Conservation (phyloP, 2,888 invertebrate genomes). For the Scaeva pyrastri region DNA sequence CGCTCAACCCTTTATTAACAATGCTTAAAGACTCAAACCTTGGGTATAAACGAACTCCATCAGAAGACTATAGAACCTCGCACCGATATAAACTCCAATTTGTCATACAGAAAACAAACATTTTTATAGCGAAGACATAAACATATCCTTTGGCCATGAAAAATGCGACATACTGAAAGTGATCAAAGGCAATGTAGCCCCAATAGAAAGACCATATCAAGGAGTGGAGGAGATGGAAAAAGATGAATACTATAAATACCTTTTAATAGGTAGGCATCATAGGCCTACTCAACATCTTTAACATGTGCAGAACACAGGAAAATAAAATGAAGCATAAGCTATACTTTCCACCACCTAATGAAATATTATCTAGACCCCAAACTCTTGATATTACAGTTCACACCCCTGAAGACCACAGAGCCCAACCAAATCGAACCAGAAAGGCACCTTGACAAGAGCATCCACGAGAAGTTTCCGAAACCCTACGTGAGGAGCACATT, state of each 20-base stretch:
- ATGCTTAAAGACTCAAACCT: background rate
- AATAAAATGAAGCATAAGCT: background rate
- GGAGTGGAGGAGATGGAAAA: background rate
- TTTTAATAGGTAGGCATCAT: background rate
- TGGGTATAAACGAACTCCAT: background rate
- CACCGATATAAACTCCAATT: background rate
- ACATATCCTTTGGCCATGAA: background rate
- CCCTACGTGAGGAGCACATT: background rate
- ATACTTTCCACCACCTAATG: background rate
- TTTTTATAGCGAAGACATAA: background rate
- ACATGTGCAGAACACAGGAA: background rate
- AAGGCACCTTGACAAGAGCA: background rate
- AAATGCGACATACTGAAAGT: background rate
- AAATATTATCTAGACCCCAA: background rate
- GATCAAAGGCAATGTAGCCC: background rate
- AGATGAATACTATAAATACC: background rate
- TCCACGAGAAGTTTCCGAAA: background rate
- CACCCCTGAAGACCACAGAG: background rate
- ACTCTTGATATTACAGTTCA: background rate
- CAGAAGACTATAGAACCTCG: background rate
- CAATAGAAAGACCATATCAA: background rate
- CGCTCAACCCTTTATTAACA: background rate
- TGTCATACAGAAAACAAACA: no score
- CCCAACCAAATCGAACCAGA: background rate
- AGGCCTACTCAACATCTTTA: background rate